A percentile compares a stretch with the other conserved stretches of the same genome.
Conservation (phyloP, 2,888 invertebrate genomes). For the Octodonta nipae region DNA sequence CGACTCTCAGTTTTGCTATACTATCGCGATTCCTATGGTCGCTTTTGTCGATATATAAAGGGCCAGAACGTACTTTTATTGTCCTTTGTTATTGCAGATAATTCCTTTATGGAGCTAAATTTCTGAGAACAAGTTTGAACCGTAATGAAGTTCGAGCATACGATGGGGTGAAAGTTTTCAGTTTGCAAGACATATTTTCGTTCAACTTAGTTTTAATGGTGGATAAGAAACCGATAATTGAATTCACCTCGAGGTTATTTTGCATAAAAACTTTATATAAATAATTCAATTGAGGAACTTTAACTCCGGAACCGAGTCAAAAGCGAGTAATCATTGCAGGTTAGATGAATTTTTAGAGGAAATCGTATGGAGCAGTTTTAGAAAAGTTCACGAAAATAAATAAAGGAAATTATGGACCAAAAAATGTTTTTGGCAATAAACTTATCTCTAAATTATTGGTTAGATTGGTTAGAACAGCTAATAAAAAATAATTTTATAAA, state of each 20-base stretch:
- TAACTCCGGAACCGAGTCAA: too few species aligned
- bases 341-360: too few species aligned
- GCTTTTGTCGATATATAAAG: constrained; percentile 9
- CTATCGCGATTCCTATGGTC: constrained; percentile 9
- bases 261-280: too few species aligned
- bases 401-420: too few species aligned
- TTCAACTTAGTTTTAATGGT: not conserved
- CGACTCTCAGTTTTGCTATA: constrained; percentile 3
- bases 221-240: not conserved
- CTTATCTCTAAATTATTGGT: too few species aligned
- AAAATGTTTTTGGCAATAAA: too few species aligned
- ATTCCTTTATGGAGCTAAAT: constrained; percentile 26
- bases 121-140: constrained; percentile 21
- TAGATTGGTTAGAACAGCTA: too few species aligned
- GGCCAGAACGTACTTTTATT: constrained; percentile 24
- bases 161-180: constrained; percentile 4
- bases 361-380: too few species aligned
- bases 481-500: too few species aligned
- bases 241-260: not conserved
- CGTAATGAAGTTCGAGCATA: constrained; percentile 22
- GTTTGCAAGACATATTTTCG: not conserved
- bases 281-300: too few species aligned
- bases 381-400: too few species aligned
- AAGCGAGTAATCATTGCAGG: too few species aligned
- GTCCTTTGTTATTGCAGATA: constrained; percentile 26